phyloP scores from a whole-genome alignment of 2,113 vertebrate genomes.

The Callaeas wilsoni region DNA sequence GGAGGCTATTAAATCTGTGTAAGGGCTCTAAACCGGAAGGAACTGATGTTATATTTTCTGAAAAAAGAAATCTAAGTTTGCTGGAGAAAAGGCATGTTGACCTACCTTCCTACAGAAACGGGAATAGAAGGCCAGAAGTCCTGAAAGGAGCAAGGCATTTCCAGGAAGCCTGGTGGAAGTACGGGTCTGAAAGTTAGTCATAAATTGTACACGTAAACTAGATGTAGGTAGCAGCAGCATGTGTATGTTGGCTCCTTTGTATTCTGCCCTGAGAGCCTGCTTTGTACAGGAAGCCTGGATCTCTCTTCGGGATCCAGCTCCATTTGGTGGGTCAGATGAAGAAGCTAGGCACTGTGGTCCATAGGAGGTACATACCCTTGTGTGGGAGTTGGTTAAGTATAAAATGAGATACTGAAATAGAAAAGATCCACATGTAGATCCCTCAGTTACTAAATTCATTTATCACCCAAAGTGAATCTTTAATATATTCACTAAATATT shows the following conservation, averaged over 20 bases:
- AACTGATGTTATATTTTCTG: neutral
- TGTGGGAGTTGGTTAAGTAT: neutral
- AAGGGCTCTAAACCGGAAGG: neutral
- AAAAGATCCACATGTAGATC: neutral
- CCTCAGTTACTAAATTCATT: neutral
- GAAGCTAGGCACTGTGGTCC: neutral
- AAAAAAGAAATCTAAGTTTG: neutral
- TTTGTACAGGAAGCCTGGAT: neutral
- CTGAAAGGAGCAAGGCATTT: neutral
- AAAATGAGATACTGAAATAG: neutral
- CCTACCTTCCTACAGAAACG: neutral
- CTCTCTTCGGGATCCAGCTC: neutral
- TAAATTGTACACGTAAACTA: neutral
- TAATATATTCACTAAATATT: neutral
- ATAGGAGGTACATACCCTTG: neutral
- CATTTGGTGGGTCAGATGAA: neutral
- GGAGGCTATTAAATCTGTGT: neutral
- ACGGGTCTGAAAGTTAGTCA: neutral
- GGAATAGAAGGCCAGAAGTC: neutral
- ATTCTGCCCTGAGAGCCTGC: neutral
- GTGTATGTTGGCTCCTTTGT: neutral
- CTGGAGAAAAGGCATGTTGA: neutral
- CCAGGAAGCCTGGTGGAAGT: neutral
- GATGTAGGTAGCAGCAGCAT: neutral
- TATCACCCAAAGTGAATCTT: neutral